Evolutionary conservation across 2,797 vertebrate species (phyloP).

Genomic region (Anguilla pacifica): DNA sequence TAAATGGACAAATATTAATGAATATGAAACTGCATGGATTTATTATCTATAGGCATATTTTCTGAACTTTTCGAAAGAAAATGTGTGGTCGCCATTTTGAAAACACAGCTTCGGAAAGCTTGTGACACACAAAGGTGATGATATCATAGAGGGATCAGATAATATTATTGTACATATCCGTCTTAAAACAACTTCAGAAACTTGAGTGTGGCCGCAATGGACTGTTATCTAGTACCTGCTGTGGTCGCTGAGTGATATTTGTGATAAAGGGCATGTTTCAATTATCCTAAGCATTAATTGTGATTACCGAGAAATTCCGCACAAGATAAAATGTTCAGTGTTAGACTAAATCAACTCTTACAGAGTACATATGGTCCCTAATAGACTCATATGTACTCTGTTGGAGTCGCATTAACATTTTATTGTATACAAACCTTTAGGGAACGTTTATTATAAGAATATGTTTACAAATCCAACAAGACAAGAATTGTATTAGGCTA

Average conservation of each 20-base stretch:
- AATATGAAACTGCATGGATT: neutral
- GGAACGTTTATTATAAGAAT: neutral
- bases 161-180: slow-evolving; percentile 5
- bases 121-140: slow-evolving; percentile 15
- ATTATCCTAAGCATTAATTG: neutral
- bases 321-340: no score
- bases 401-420: no score
- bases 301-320: neutral
- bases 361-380: no score
- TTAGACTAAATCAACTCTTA: no score
- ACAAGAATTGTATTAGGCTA: neutral
- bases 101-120: neutral
- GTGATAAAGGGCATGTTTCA: slow-evolving; percentile 7
- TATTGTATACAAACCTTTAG: neutral
- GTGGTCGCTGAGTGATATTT: neutral
- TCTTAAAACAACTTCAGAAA: slow-evolving; percentile 4
- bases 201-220: neutral
- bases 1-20: neutral
- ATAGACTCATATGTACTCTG: no score
- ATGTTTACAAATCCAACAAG: neutral
- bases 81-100: slow-evolving; percentile 14
- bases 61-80: neutral
- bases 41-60: neutral
- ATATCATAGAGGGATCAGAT: slow-evolving; percentile 16
- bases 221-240: neutral